Conservation (phyloP, 2,113 vertebrate species). For the Nestor notabilis region DNA sequence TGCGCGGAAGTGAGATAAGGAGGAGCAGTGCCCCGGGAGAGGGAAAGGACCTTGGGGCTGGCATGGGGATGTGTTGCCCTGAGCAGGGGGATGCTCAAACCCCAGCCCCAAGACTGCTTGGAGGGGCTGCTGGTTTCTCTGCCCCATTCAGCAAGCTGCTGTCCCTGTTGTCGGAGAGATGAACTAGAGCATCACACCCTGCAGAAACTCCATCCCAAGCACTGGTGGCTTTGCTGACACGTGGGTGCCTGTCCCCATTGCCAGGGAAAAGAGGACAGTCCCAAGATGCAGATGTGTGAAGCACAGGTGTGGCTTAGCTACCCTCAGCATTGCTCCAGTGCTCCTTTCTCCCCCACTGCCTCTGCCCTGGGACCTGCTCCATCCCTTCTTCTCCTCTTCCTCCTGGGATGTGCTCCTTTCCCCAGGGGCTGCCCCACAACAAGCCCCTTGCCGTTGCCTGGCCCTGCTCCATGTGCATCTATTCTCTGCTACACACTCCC, state of each 20-base stretch:
- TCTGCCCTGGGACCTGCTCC: not conserved
- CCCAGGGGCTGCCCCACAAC: not conserved
- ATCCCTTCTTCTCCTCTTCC: not conserved
- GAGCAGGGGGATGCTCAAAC: not conserved
- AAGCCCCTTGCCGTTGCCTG: not conserved
- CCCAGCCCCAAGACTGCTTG: not conserved
- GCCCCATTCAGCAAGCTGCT: fast-evolving
- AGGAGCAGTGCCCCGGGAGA: not conserved
- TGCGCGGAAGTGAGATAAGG: slow-evolving; percentile 61
- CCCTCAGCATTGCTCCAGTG: not conserved
- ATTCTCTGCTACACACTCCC: not conserved
- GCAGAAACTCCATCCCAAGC: not conserved
- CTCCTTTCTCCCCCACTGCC: not conserved
- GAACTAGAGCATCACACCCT: not conserved
- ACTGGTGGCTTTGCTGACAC: not conserved
- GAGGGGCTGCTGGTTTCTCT: not conserved
- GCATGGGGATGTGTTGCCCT: fast-evolving
- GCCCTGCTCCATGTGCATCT: not conserved
- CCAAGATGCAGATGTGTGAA: not conserved
- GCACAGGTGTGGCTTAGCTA: not conserved
- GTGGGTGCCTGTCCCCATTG: not conserved
- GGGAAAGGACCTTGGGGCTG: not conserved
- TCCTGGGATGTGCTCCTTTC: not conserved
- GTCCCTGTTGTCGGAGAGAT: fast-evolving
- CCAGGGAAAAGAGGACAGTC: not conserved